Percentiles rank a stretch among this genome's conserved stretches.
These are phyloP conservation scores for Pseudolycoriella hygida DNA, from an alignment of 2,888 invertebrate species.

Conservation along the genomic window DNA sequence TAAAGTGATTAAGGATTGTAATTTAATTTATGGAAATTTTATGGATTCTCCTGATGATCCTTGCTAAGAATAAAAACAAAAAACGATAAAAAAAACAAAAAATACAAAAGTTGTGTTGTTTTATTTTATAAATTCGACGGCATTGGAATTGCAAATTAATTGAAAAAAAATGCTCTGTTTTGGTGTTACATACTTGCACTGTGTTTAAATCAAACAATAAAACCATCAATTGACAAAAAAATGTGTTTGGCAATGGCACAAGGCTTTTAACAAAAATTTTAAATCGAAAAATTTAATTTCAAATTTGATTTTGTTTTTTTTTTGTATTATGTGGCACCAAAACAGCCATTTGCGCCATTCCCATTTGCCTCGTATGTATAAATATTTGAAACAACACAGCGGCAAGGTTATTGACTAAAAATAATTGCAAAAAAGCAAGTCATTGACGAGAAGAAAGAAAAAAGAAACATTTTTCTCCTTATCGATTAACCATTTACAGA, in stretches of 20 bases:
- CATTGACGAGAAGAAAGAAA: slow-evolving; percentile 7
- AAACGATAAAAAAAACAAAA: not conserved
- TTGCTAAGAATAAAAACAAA: slow-evolving; percentile 12
- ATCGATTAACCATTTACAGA: slow-evolving; percentile 3
- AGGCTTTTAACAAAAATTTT: slow-evolving; percentile 3
- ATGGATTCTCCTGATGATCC: slow-evolving; percentile 8
- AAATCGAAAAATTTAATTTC: not conserved
- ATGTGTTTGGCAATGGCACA: slow-evolving; percentile 19
- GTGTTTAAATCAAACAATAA: slow-evolving; percentile 6
- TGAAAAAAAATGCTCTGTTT: slow-evolving; percentile 19
- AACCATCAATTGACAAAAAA: slow-evolving; percentile 10
- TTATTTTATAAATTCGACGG: slow-evolving; percentile 11
- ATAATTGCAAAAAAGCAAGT: not conserved
- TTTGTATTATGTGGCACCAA: slow-evolving; percentile 36
- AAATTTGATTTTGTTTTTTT: slow-evolving; percentile 7
- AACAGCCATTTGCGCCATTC: slow-evolving; percentile 46
- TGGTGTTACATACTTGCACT: slow-evolving; percentile 20
- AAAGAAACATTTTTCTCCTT: slow-evolving; percentile 11
- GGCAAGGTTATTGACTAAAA: slow-evolving; percentile 13
- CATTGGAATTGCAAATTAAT: slow-evolving; percentile 6
- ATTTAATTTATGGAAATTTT: not conserved
- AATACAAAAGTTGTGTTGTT: slow-evolving; percentile 13
- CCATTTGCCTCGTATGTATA: slow-evolving; percentile 34
- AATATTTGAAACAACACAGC: slow-evolving; percentile 18
- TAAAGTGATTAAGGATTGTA: slow-evolving; percentile 6